Base-by-base conservation (phyloP, 2,888 invertebrate genomes). In the Lithophane leautieri region DNA sequence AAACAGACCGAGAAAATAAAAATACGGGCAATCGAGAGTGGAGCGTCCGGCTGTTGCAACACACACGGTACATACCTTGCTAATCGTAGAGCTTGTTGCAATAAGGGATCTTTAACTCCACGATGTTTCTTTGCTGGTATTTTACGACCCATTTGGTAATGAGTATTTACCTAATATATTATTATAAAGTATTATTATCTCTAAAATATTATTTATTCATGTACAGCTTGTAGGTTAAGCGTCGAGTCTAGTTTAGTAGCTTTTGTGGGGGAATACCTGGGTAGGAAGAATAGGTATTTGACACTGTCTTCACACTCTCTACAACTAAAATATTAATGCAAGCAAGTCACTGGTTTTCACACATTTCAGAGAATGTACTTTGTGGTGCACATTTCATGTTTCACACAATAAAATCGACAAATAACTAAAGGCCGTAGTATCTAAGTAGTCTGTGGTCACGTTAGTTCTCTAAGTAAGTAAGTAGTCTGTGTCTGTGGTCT, bases 61-160 rank as follows among this genome's bases (percentile, higher is more conserved):
- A 19, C 50, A 19, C 50, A 19, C 19, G 1, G 14, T 54, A 67
- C 78, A 42, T 96, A 98, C 98, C 97, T 97, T 87, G 97, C 96
- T 68, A 97, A 92, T 82, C 97, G 96, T 87, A 95, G 95, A 12
- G 97, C 97, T 82, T 97, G 97, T 92, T 98, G 98, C 89, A 97
- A 97, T 42, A 97, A 92, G 2, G 98, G 98, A 94, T 98, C 98
- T 90, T 98, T 98, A 2, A 98, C 97, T 40, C 98, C 98, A 81
- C 97, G 97, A 90, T 98, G 98, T 92, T 98, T 98, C 86, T 98
- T 97, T 44, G 98, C 98, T 44, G 98, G 98, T 90, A 98, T 98
- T 97, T 98, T 98, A 67, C 98, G 95, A 66, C 97, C 97, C 97
- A 98, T 98, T 92, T 92, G 90, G 73, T 58, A 63, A n/a, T 19